phyloP scores from a whole-genome alignment of 2,113 vertebrate genomes.

The Oncorhynchus mykiss region DNA sequence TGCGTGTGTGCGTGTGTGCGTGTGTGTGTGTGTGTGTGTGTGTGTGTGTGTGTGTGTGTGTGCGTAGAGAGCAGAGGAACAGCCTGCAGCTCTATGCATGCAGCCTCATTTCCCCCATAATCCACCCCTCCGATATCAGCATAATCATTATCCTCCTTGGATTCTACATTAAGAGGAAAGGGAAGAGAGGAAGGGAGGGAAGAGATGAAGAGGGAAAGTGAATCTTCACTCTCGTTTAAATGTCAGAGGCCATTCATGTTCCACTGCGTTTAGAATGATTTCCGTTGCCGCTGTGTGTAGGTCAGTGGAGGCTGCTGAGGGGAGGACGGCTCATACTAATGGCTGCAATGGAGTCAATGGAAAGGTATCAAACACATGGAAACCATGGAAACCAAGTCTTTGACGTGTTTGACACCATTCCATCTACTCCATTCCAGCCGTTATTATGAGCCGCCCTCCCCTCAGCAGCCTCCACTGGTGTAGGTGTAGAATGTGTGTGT shows the following conservation, averaged over 20 bases:
- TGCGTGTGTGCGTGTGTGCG: not conserved
- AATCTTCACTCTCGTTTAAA: not conserved
- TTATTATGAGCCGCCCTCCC: no score
- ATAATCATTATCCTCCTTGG: constrained; percentile 51
- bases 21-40: no score
- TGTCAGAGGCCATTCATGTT: not conserved
- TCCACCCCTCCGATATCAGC: constrained; percentile 61
- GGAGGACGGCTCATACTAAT: no score
- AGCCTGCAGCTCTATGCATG: constrained; percentile 60
- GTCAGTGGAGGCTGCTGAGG: not conserved
- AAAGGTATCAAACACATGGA: no score
- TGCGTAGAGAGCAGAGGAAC: constrained; percentile 43
- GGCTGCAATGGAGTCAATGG: no score
- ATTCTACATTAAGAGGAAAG: not conserved
- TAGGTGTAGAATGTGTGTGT: not conserved
- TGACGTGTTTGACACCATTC: no score
- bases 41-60: not conserved
- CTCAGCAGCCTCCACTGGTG: no score
- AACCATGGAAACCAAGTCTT: no score
- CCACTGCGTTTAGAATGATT: not conserved
- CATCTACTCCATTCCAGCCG: no score
- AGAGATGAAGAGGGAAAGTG: not conserved
- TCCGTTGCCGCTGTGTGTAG: not conserved
- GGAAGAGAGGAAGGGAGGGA: not conserved
- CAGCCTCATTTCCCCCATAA: constrained; percentile 59